Base-by-base conservation (phyloP, 2,888 invertebrate genomes). In the Brachynemurus nebulosus region DNA sequence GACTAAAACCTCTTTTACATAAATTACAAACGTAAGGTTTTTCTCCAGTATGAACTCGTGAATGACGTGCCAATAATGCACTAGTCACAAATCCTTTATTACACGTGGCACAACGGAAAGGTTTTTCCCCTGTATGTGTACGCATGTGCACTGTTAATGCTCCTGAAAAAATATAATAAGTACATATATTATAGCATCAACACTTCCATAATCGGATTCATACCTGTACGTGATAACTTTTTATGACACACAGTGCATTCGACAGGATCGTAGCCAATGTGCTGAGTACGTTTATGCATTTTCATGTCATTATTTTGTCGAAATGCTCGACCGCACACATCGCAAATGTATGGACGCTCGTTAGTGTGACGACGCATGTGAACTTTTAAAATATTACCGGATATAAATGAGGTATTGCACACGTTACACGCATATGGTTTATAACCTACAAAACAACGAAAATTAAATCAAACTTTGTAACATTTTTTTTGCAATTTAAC, bases 111-210 rank as follows among this genome's bases (percentile, higher is more conserved):
- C 61, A 61, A 11, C 48, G 45, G 50, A 52, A 60, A 4, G 61
- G 61, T 47, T 58, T 59, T 50, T 61, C 61, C 1, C 61, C 60
- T 3, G 61, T 61, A 44, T 61, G 61, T 6, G 58, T 52, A 38
- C 61, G 47, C 42, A 61, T 41, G 45, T 59, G 58, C n/a, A 58
- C 50, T 5, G 56, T 58, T 30, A 59, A 47, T 45, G 57, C 57
- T 41, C 58, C 59, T 56, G 23, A 21, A 54, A 53, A n/a, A n/a
- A n/a, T n/a, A n/a, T n/a, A n/a, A n/a, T n/a, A n/a, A n/a, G n/a
- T n/a, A n/a, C n/a, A n/a, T n/a, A n/a, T n/a, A n/a, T n/a, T n/a
- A n/a, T n/a, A n/a, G n/a, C n/a, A n/a, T n/a, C n/a, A 37, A 7
- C 8, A 2, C 17, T 37, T 16, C 6, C 30, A 14, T 8, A 14